Evolutionary conservation across 2,113 vertebrate genomes (phyloP).

Genomic region (Myanophis thanlyinensis): DNA sequence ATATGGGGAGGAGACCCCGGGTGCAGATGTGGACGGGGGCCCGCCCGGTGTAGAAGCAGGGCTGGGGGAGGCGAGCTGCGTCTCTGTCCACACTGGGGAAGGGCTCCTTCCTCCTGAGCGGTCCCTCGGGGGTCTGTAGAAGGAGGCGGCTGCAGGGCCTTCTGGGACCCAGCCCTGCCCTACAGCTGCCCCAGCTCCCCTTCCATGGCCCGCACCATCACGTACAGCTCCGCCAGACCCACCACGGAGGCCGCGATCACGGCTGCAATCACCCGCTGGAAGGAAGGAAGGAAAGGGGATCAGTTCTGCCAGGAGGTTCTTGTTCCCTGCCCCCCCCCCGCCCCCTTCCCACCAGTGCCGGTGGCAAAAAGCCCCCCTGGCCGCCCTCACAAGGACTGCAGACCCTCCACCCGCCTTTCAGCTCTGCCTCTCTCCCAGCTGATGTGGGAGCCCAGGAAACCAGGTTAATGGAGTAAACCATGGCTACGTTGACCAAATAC

Average conservation of each 20-base stretch:
- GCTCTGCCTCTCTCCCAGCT: background rate
- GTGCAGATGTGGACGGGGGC: background rate
- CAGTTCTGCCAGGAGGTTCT: background rate
- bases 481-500: background rate
- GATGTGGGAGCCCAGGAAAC: background rate
- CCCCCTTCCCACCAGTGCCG: background rate
- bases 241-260: conserved; percentile 92
- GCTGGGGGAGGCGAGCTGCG: background rate
- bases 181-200: conserved; percentile 88
- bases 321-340: too few relatives aligned
- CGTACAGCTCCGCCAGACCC: conserved; percentile 92
- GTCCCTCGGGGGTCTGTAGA: background rate
- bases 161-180: background rate
- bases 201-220: conserved; percentile 92
- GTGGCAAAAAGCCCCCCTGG: background rate
- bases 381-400: background rate
- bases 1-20: background rate
- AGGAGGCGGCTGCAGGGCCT: background rate
- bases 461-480: background rate
- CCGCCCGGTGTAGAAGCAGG: background rate
- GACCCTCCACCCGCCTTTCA: background rate
- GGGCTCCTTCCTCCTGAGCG: background rate
- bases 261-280: conserved; percentile 82
- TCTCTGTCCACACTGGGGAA: background rate
- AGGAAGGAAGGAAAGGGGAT: background rate